Evolutionary conservation across 2,888 invertebrate genomes (phyloP).

Genomic region (Cephus spinipes): DNA sequence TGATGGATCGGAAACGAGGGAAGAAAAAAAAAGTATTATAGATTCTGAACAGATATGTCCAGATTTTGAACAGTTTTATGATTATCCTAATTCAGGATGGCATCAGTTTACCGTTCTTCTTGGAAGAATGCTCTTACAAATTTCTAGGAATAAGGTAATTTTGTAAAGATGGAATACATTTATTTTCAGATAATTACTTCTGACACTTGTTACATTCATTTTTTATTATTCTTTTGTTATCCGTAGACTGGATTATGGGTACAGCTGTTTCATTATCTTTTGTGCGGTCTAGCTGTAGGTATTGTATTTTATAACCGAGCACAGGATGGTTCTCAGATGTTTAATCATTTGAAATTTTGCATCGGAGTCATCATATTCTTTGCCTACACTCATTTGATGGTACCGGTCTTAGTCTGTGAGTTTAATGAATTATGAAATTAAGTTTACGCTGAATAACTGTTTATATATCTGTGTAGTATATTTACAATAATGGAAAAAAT

Average conservation of each 20-base stretch:
- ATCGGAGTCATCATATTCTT: slow-evolving; percentile 76
- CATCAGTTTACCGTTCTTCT: slow-evolving; percentile 73
- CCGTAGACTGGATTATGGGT: slow-evolving; percentile 69
- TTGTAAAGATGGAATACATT: not conserved
- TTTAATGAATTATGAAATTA: slow-evolving; percentile 41
- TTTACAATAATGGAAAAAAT: not conserved
- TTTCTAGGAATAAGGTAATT: slow-evolving; percentile 68
- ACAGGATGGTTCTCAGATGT: slow-evolving; percentile 76
- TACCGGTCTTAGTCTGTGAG: slow-evolving; percentile 77
- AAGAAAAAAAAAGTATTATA: not conserved
- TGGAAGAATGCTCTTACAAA: slow-evolving; percentile 73
- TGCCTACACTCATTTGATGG: slow-evolving; percentile 77
- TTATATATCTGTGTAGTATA: not conserved
- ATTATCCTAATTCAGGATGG: slow-evolving; percentile 70
- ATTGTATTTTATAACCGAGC: slow-evolving; percentile 74
- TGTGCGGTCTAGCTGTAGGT: slow-evolving; percentile 72
- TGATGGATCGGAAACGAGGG: not conserved
- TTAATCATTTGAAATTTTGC: slow-evolving; percentile 77
- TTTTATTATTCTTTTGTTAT: not conserved
- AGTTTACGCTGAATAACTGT: not conserved
- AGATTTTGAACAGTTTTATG: slow-evolving; percentile 22
- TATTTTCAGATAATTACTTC: not conserved
- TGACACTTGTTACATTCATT: not conserved
- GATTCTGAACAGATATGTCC: not conserved
- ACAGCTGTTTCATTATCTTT: slow-evolving; percentile 73